Base-by-base conservation (phyloP, 2,797 vertebrate species). In the Phrynocephalus vlangalii region DNA sequence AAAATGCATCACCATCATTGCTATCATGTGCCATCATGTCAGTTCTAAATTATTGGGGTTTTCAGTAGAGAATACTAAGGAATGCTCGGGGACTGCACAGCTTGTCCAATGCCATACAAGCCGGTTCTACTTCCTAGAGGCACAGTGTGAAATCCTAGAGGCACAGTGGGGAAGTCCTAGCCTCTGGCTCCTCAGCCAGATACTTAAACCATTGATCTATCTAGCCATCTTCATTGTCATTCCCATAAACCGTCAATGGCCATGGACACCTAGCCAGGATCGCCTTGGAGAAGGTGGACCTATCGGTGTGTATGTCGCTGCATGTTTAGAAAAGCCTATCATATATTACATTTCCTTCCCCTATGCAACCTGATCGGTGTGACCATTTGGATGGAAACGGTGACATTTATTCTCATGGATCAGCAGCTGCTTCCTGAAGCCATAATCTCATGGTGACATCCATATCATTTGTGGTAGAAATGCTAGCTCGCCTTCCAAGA, bases 341-440 rank as follows among this genome's bases (percentile, higher is more conserved):
- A 63, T 63, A 63, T 63, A 20, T 63, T 28, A 11, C 90, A 44
- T 20, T 6, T 90, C 88, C 85, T 6, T 22, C 84, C 8, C 30
- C 66, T 3, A 67, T 93, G 89, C 73, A 18, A 82, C n/a, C 86
- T 79, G 79, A 81, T 91, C 83, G 88, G 22, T 4, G 5, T n/a
- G 83, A 85, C 38, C 3, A 50, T 87, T 82, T 82, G 76, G 0
- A 0, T 33, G 13, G 33, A 90, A 81, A 9, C 6, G 80, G 30
- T 52, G 20, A 33, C 2, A 6, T 9, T 88, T 22, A 7, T 0
- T 22, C 63, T 71, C 87, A 18, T n/a, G 86, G 44, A 5, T 84
- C 26, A 56, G 33, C 24, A 11, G 72, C 18, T 72, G 56, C 28
- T 16, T 52, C 10, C 30, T 18, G 24, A 38, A 75, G 52, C 24